phyloP scores from a whole-genome alignment of 2,888 invertebrate genomes.

The Drosophila fungiperda region DNA sequence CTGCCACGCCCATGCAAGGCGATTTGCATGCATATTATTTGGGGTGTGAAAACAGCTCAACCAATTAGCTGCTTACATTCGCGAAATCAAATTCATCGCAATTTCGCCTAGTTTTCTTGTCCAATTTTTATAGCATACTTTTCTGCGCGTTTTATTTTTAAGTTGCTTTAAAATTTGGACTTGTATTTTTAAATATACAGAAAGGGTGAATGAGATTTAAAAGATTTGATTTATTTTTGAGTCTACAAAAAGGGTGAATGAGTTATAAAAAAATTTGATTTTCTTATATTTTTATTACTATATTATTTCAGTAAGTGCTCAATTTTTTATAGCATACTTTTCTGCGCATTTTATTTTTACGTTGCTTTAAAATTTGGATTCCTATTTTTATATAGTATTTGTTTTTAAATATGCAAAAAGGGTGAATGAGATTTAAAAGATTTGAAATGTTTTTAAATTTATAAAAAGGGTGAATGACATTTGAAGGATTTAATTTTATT shows the following conservation, averaged over 20 bases:
- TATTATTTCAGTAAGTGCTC: accelerated
- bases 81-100: conserved; percentile 5
- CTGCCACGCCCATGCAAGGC: conserved; percentile 43
- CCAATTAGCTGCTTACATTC: conserved; percentile 45
- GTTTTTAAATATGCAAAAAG: too few relatives aligned
- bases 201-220: too few relatives aligned
- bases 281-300: neutral
- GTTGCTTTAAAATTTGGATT: neutral
- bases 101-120: conserved; percentile 1
- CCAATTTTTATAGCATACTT: neutral
- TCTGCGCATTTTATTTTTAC: neutral
- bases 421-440: too few relatives aligned
- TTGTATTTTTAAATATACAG: neutral
- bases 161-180: neutral
- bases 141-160: neutral
- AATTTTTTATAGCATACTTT: neutral
- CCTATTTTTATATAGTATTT: neutral
- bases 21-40: conserved; percentile 63
- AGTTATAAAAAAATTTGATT: neutral
- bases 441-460: neutral
- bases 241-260: neutral
- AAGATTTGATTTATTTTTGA: neutral
- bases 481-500: too few relatives aligned
- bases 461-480: neutral
- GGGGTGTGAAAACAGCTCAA: conserved; percentile 36